Evolutionary conservation across 2,113 vertebrate species (phyloP), one percentile per base, ranked within the genome.

Genomic region (Melanocharis versteri): DNA sequence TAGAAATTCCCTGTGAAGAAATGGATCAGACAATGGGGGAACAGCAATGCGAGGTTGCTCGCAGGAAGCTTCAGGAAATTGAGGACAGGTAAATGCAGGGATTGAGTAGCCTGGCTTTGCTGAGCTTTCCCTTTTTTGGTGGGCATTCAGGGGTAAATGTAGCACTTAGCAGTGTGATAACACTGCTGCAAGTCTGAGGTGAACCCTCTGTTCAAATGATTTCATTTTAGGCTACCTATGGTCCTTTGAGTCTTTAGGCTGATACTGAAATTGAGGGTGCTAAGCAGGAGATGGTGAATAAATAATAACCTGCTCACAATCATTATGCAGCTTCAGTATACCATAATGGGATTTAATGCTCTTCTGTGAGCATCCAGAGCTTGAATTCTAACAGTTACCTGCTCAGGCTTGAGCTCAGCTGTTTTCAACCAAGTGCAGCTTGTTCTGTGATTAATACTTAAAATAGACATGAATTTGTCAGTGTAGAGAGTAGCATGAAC

Each of bases 1-100:
- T 97, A 93, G 98, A 98, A 95, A 88, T 92, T 48, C 81, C 94
- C 91, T 98, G 97, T 96, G 98, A 98, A 96, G 98, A 98, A 86
- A 98, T 98, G 98, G 98, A 98, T 93, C 97, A 98, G 91, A 97
- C 97, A 87, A 95, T 96, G 57, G 96, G 95, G 94, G 98, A 98
- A 94, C 97, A 96, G 50, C 98, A 98, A 45, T 97, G 97, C 93
- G 98, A 98, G 95, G 96, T 95, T 94, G 98, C 98, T 90, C 97
- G 97, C 76, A 97, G 98, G 91, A 97, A 94, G 89, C 98, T 98
- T 91, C 98, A 97, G 93, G 98, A 98, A 82, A 98, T 98, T 93
- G 98, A 98, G 91, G 98, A 98, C 97, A 98, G 98, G 98, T 98
- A 96, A 96, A 87, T 72, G 82, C 93, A 96, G 96, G 96, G 88